Base-by-base conservation (phyloP, 1,140 invertebrate genomes). In the Heliothis subflexa region DNA sequence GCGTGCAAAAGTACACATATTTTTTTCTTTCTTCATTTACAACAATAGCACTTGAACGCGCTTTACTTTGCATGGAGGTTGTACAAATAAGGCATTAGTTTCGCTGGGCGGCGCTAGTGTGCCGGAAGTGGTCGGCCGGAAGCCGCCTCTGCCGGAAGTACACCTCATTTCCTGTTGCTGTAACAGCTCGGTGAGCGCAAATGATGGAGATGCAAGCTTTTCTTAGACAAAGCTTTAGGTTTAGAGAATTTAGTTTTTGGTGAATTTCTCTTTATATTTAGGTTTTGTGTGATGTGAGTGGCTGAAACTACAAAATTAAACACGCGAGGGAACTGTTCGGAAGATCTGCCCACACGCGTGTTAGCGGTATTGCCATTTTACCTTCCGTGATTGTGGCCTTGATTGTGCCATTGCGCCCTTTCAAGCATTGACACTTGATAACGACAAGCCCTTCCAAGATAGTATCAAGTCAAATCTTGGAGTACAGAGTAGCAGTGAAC, bases 141-240 rank as follows among this genome's bases (percentile, higher is more conserved):
- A 83, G 68, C 68, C 33, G 49, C 72, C 78, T 73, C 79, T 83
- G 79, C 73, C 79, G 82, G 82, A 83, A 74, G 79, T 80, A 59
- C 79, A 83, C 82, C 82, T 83, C 82, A 81, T 83, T 83, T 83
- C 82, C 82, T 47, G 68, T 71, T 52, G 25, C 45, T 71, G 47
- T 52, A 68, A 50, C 64, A 68, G 47, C 47, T 68, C 47, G 64
- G 64, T 68, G 64, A 50, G 62, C 62, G 64, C 64, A 50, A 50
- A 68, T 50, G 45, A 68, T 68, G 21, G 64, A 50, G 21, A 49
- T 57, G 55, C 21, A 25, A 11, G 40, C 14, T 68, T 68, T 68
- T 50, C 18, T 50, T 68, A 50, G 64, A 50, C 18, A 28, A 68
- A 68, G 47, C 3, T 25, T 68, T 50, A 11, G 21, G 13, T 40